Evolutionary conservation across 2,797 vertebrate genomes (phyloP).

Genomic region (Pseudotriccus pelzelni): DNA sequence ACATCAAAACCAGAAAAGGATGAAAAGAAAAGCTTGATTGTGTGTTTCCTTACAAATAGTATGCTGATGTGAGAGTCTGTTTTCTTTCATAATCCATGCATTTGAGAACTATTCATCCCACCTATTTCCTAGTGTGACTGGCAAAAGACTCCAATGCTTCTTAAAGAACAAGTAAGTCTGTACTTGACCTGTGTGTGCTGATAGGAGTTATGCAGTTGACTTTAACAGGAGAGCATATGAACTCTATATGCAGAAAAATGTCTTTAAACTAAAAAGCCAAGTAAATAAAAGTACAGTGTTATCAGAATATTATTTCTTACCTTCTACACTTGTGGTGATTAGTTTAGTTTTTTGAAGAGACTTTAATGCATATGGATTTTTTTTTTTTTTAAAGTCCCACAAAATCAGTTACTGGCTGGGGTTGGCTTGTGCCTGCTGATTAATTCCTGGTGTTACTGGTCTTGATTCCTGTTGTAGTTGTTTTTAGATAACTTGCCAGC

Average conservation of each 20-base stretch:
- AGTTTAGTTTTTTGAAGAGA: neutral
- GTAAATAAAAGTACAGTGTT: neutral
- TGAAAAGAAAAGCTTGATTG: neutral
- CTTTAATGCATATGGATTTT: neutral
- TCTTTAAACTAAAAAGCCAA: neutral
- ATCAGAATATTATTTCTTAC: neutral
- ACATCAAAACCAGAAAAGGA: neutral
- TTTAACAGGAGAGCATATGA: neutral
- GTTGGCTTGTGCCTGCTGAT: neutral
- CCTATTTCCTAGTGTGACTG: neutral
- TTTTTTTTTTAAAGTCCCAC: neutral
- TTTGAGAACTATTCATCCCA: neutral
- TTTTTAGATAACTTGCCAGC: neutral
- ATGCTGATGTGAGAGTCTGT: neutral
- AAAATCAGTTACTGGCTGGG: neutral
- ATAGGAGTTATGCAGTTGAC: neutral
- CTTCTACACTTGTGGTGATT: neutral
- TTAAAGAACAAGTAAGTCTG: neutral
- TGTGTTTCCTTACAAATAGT: neutral
- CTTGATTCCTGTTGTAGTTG: neutral
- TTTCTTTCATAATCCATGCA: neutral
- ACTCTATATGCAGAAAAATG: neutral
- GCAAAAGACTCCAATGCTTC: neutral
- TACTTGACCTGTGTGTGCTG: neutral
- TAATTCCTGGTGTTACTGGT: neutral